Percentiles rank a stretch among this genome's conserved stretches.
These are phyloP conservation scores for Heliothis peltigera DNA, from an alignment of 2,888 invertebrate genomes.

Conservation along the genomic window DNA sequence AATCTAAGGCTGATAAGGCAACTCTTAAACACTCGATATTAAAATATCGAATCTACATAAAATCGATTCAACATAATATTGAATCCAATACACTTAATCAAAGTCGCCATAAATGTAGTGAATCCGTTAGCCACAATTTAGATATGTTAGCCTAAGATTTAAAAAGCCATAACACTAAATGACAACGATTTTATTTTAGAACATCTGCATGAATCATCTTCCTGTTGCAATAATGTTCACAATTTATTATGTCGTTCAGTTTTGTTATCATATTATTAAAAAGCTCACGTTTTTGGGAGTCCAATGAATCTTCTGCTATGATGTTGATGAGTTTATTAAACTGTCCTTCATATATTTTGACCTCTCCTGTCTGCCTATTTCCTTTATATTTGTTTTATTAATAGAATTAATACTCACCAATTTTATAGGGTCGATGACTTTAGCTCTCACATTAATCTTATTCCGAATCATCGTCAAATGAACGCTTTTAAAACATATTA, in stretches of 20 bases:
- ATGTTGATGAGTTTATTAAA: slow-evolving; percentile 33
- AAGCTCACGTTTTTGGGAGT: slow-evolving; percentile 13
- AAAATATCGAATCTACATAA: slow-evolving; percentile 1
- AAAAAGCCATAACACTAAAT: slow-evolving; percentile 18
- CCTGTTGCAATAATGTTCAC: slow-evolving; percentile 9
- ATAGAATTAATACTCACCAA: neutral
- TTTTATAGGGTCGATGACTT: slow-evolving; percentile 1
- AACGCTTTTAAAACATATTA: too few species aligned
- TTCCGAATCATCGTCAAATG: too few species aligned
- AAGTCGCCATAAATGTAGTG: slow-evolving; percentile 22
- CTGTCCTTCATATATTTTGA: slow-evolving; percentile 8
- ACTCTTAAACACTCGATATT: slow-evolving; percentile 1
- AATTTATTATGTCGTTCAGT: slow-evolving; percentile 32
- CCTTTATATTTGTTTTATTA: slow-evolving; percentile 1
- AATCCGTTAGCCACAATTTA: slow-evolving; percentile 27
- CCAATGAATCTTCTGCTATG: neutral
- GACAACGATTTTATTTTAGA: slow-evolving; percentile 9
- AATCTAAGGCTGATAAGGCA: neutral
- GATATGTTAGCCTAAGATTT: slow-evolving; percentile 4
- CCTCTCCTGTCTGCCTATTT: neutral
- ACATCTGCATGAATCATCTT: slow-evolving; percentile 36
- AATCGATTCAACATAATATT: slow-evolving; percentile 21
- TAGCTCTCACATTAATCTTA: neutral
- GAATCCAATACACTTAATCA: slow-evolving; percentile 30
- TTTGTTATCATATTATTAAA: slow-evolving; percentile 17